Base-by-base conservation (phyloP, 2,113 vertebrate genomes). In the Cranoglanis bouderius region DNA sequence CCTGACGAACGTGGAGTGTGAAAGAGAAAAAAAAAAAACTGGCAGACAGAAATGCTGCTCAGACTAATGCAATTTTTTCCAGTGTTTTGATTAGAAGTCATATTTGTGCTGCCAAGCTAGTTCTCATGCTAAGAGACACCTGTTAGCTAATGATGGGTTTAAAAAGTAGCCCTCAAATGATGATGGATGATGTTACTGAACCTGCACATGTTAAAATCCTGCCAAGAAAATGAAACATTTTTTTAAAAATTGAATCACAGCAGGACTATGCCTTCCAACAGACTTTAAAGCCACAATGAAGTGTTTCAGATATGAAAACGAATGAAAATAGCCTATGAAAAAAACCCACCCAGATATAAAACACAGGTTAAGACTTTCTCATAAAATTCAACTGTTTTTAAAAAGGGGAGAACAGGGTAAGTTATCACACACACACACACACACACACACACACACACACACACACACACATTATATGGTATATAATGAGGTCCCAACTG, bases 121-220 rank as follows among this genome's bases (percentile, higher is more conserved):
- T 81, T 55, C 77, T 51, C 46, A 6, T 78, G 43, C 75, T 78
- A 51, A 78, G 43, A 78, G 75, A 78, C 75, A 78, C 75, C 24
- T 78, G 43, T 40, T 78, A 49, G 46, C 29, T 53, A 81, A 57
- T 82, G 8, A 38, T 38, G 51, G 53, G 6, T 38, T 32, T 57
- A 24, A 57, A 51, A 81, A 49, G 78, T 32, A 19, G 49, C 8
- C n/a, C 29, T 26, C 21, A 81, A 81, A 82, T 38, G n/a, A 35
- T 81, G 49, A 59, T 82, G 10, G 80, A 82, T 82, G n/a, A 59
- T n/a, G 49, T 18, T 82, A 18, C 7, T 35, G 78, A 81, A 53
- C 51, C n/a, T n/a, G 78, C 78, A 21, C 29, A 10, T 3, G 78
- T 32, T 81, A 9, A 32, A 35, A 81, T 21, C 18, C n/a, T 18